Base-by-base conservation (phyloP, 2,113 vertebrate species). In the Cephalopterus ornatus region DNA sequence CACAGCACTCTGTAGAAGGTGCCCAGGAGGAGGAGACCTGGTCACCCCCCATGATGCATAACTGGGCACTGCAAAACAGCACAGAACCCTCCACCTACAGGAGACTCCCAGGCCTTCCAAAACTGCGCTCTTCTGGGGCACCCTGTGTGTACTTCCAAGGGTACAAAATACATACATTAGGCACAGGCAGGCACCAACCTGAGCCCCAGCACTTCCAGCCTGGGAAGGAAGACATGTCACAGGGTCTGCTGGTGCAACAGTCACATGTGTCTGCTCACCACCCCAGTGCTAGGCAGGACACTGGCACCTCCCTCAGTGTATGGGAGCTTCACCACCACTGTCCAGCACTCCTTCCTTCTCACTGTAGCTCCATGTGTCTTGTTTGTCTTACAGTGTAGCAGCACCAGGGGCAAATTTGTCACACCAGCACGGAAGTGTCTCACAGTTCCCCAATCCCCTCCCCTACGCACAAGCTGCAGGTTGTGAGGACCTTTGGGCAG, bases 31-130 rank as follows among this genome's bases (percentile, higher is more conserved):
- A 87, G 72, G 15, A 17, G 27, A 13, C 52, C 24, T 15, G 22
- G 32, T 22, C 39, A 66, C 30, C 16, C 3, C 10, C 23, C 0
- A 1, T 27, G 44, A 22, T 58, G 20, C 0, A 78, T 16, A 74
- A 67, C 32, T 35, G 58, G 28, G 47, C 65, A 26, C 66, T 46
- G 41, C 61, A 74, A 58, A 76, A 74, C 5, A 85, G 37, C 66
- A 66, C 1, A 42, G 44, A 72, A 41, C 15, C 5, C n/a, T n/a
- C 19, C 50, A 6, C n/a, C 23, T 3, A 32, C 8, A 58, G 26
- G 22, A 77, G 46, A 56, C 46, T 72, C 46, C 9, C 26, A 24
- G 33, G 22, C 44, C 32, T 79, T 59, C 55, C 79, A 75, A 52
- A 88, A 14, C 23, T 80, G 46, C 33, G 33, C 33, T 77, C 26